Percentiles rank a stretch among this genome's conserved stretches.
phyloP scores from a whole-genome alignment of 2,888 invertebrate genomes.

The Seira ritae region DNA sequence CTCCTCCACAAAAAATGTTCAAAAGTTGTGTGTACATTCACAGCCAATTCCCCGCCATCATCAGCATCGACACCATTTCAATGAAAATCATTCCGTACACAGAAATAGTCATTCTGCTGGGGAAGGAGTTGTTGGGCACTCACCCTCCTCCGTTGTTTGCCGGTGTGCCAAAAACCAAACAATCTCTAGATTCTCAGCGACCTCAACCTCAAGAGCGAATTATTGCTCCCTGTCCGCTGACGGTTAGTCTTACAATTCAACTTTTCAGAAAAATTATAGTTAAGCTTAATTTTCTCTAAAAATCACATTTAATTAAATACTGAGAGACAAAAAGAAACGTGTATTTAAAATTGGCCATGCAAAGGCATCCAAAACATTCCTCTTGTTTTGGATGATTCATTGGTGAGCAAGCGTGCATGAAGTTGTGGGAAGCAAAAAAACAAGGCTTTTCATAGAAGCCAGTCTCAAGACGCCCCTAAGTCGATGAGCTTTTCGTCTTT shows the following conservation, averaged over 20 bases:
- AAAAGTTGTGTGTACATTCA: not conserved
- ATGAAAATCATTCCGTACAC: constrained; percentile 18
- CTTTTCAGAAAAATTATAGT: not conserved
- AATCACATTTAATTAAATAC: no score
- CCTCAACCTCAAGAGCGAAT: constrained; percentile 24
- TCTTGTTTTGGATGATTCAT: constrained; percentile 43
- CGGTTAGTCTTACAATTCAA: constrained; percentile 40
- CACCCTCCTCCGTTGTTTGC: constrained; percentile 40
- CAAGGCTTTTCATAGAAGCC: constrained; percentile 37
- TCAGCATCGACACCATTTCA: not conserved
- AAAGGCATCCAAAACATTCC: not conserved
- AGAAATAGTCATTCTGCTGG: constrained; percentile 31
- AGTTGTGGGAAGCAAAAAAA: constrained; percentile 15
- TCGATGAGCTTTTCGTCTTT: constrained; percentile 20
- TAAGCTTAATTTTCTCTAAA: not conserved
- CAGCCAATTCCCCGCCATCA: constrained; percentile 14
- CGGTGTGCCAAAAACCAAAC: constrained; percentile 59
- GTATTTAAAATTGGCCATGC: not conserved
- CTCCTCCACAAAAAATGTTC: constrained; percentile 13
- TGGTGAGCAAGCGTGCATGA: constrained; percentile 24
- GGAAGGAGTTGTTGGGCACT: constrained; percentile 27
- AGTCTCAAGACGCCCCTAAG: constrained; percentile 48
- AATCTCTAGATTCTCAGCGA: constrained; percentile 21
- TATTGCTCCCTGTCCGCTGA: constrained; percentile 37
- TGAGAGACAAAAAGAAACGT: constrained; percentile 3